These are phyloP conservation scores for Stichopus chloronotus DNA, from an alignment of 35 echinoderm and acorn worm genomes.

Conservation along the genomic window DNA sequence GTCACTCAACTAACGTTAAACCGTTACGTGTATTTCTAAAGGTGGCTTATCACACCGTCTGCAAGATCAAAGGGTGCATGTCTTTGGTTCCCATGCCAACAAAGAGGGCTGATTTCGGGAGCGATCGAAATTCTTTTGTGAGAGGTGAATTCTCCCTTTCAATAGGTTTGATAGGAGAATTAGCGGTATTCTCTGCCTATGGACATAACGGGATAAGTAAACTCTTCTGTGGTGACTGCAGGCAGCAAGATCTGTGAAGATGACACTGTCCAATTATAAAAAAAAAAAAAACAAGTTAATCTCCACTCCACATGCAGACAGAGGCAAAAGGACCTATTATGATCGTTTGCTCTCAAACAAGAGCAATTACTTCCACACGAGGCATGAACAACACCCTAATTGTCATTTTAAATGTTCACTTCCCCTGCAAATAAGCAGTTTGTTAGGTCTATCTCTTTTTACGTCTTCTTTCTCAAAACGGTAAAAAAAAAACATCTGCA, in stretches of 20 bases:
- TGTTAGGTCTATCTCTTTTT: no score
- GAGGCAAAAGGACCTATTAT: no score
- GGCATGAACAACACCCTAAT: no score
- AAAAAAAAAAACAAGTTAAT: no score
- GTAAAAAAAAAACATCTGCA: no score
- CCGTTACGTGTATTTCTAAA: background rate
- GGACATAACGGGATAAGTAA: background rate
- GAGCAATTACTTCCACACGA: no score
- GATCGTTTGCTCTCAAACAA: no score
- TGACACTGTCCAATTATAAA: no score
- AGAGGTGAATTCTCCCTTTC: background rate
- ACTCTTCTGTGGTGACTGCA: background rate
- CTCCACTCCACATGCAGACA: background rate
- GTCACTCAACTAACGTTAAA: background rate
- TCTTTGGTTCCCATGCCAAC: background rate
- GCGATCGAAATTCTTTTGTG: conserved; percentile 46
- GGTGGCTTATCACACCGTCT: no score
- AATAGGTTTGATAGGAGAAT: conserved; percentile 12
- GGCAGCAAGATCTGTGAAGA: background rate
- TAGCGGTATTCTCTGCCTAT: background rate
- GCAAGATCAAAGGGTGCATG: background rate
- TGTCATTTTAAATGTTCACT: no score
- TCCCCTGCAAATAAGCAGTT: no score
- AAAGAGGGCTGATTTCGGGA: conserved; percentile 22
- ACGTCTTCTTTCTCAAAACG: no score